Conservation (phyloP, 2,888 invertebrate genomes). For the Galerucella calmariensis region DNA sequence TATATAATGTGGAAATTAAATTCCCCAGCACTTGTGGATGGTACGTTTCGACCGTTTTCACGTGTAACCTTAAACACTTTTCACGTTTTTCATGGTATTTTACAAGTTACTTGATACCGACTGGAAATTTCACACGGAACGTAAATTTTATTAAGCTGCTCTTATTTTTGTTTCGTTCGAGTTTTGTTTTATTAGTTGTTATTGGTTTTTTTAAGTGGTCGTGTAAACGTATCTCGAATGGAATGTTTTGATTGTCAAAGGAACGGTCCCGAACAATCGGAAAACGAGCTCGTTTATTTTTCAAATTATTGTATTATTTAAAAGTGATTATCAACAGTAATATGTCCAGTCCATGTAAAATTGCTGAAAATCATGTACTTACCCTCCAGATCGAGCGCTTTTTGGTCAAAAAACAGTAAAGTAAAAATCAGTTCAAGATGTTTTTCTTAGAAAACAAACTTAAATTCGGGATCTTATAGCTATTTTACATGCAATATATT, state of each 20-base stretch:
- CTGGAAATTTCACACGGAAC: background rate
- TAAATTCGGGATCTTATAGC: no score
- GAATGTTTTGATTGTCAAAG: background rate
- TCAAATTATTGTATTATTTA: no score
- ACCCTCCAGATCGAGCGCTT: no score
- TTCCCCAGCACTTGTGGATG: conserved; percentile 26
- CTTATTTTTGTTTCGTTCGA: conserved; percentile 1
- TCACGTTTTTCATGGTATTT: conserved; percentile 18
- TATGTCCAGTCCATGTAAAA: no score
- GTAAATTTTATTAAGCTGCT: conserved; percentile 12
- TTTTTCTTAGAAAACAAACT: no score
- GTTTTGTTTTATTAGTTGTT: background rate
- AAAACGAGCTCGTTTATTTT: no score
- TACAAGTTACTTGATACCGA: conserved; percentile 23
- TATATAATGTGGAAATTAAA: conserved; percentile 33
- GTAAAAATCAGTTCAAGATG: no score
- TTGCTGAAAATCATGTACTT: no score
- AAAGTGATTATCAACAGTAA: no score
- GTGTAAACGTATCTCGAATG: background rate
- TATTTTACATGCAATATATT: no score
- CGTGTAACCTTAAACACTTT: conserved; percentile 31
- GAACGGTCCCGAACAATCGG: background rate
- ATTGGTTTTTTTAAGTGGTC: background rate
- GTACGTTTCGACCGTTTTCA: conserved; percentile 22
- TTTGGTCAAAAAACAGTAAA: no score